Conservation (phyloP, 2,888 invertebrate genomes). For the Acanthoscelides obtectus region DNA sequence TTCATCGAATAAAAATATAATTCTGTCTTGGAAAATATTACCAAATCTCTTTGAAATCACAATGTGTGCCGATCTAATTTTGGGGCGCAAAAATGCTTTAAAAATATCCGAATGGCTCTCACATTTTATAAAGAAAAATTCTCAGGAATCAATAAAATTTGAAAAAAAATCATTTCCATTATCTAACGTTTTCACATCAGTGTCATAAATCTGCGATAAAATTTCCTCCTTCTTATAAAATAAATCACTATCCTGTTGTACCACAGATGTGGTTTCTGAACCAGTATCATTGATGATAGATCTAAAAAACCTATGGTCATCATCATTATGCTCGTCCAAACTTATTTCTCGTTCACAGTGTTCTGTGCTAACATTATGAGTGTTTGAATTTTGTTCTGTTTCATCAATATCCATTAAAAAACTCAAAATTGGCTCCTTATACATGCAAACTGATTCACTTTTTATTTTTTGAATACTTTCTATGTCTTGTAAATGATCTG, state of each 20-base stretch:
- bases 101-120: background rate
- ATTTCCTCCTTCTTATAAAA: background rate
- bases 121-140: no score
- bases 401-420: background rate
- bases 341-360: background rate
- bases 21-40: no score
- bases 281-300: background rate
- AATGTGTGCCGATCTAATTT: no score
- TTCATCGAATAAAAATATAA: no score
- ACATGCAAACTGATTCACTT: background rate
- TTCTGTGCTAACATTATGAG: background rate
- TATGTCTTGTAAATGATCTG: no score
- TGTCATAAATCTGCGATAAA: background rate
- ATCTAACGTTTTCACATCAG: background rate
- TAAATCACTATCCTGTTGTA: background rate
- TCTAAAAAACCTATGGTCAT: background rate
- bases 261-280: background rate
- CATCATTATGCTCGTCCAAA: background rate
- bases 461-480: background rate
- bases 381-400: background rate
- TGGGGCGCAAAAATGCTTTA: background rate
- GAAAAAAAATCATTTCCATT: background rate
- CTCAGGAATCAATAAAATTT: background rate
- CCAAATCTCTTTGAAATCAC: no score
- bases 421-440: background rate